Evolutionary conservation across 2,113 vertebrate genomes (phyloP), one percentile per base, ranked within the genome.

Genomic region (Cranoglanis bouderius): DNA sequence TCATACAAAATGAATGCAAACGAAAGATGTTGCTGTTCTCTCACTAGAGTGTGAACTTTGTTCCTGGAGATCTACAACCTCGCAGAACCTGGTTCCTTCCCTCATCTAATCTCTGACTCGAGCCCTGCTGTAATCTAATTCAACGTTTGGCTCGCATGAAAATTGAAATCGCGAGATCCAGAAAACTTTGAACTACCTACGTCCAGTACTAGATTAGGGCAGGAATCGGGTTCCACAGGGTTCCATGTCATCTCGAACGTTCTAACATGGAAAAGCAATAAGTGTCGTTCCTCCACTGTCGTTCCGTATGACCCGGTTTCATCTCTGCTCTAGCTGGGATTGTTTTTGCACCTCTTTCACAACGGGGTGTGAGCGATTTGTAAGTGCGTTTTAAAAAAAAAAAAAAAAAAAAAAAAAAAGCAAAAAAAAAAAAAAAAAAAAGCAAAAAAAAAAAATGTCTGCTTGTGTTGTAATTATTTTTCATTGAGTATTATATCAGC

Each of bases 401-500:
- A 46, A 46, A 9, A 46, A 10, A 10, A 10, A 9, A 1, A 49
- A 49, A 96, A 95, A 92, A 96, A 95, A 67, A 2, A 26, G 96
- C 95, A 92, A 96, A 95, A 19, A 24, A 24, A 9, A 0, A n/a
- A n/a, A 3, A 81, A 55, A 21, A 35, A 4, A 4, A 49, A 46
- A 10, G 19, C 19, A 35, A 4, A 10, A 16, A 35, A n/a, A 77
- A 46, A 12, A 77, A 6, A 0, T 97, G 97, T 99, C 95, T 89
- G 94, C 94, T 97, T 98, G 97, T 99, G 98, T 96, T 98, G 97
- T 98, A 97, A 94, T 90, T 98, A 87, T 70, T 89, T 90, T 96
- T 93, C 96, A 97, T 97, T 95, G 94, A 96, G 96, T 97, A 97
- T 96, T 97, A 96, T 97, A 98, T 98, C 97, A 97, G 95, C 97